These are phyloP conservation scores for Aphelinus certus DNA, from an alignment of 1,140 invertebrate genomes.

Conservation along the genomic window DNA sequence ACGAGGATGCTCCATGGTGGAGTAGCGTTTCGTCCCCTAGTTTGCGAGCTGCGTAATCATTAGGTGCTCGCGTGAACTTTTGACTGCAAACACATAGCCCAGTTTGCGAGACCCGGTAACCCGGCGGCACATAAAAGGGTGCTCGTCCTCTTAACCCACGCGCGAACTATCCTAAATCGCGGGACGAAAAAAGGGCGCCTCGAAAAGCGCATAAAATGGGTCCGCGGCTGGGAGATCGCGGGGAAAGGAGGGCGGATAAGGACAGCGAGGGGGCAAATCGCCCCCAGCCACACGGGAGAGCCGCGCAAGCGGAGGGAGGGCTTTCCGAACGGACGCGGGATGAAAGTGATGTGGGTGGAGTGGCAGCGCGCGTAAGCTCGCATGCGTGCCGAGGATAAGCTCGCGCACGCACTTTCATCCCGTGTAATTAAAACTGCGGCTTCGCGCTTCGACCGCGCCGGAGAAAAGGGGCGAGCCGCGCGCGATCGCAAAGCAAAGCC, in stretches of 20 bases:
- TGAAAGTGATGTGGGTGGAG: conserved; percentile 24
- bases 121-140: conserved; percentile 27
- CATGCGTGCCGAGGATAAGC: conserved; percentile 37
- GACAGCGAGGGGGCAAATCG: background rate
- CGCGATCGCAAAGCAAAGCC: conserved; percentile 6
- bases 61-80: too few species aligned
- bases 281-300: background rate
- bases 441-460: conserved; percentile 46
- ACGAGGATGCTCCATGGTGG: too few species aligned
- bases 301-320: background rate
- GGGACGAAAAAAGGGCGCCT: conserved; percentile 36
- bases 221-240: too few species aligned
- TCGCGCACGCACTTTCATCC: conserved; percentile 57
- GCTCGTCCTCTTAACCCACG: background rate
- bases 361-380: conserved; percentile 1
- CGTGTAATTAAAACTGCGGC: conserved; percentile 62
- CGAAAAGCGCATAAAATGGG: conserved; percentile 12
- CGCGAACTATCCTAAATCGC: conserved; percentile 47
- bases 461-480: conserved; percentile 34
- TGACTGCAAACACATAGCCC: too few species aligned
- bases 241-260: conserved; percentile 14
- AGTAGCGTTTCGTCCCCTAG: too few species aligned
- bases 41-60: too few species aligned
- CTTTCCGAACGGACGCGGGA: conserved; percentile 5
- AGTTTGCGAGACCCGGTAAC: conserved; percentile 23